Conservation (phyloP, 2,888 invertebrate genomes). For the Caenorhabditis macrosperma region DNA sequence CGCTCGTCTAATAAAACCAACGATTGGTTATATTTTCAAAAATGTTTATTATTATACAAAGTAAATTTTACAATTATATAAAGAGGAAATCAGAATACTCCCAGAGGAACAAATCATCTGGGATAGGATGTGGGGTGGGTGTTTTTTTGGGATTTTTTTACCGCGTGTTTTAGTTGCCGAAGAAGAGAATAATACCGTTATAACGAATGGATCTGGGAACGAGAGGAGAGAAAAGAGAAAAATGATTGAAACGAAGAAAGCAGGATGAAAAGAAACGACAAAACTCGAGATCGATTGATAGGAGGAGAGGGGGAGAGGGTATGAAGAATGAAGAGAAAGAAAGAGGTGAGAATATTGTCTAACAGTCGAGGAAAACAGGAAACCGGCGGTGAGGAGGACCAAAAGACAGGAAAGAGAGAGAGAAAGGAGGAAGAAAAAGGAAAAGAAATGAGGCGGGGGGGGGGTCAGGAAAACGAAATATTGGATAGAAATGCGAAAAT, state of each 20-base stretch:
- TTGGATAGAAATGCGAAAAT: slow-evolving; percentile 30
- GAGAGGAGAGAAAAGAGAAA: neutral
- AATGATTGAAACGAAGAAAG: neutral
- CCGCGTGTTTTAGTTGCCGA: slow-evolving; percentile 31
- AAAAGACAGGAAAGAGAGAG: slow-evolving; percentile 2
- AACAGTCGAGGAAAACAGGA: slow-evolving; percentile 8
- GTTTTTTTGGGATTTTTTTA: slow-evolving; percentile 37
- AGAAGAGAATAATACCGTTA: slow-evolving; percentile 21
- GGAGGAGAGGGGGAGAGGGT: neutral
- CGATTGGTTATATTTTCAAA: neutral
- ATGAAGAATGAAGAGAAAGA: neutral
- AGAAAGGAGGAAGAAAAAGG: neutral
- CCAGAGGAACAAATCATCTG: neutral
- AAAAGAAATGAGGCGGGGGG: neutral
- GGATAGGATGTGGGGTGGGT: neutral
- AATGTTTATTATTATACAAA: slow-evolving; percentile 35
- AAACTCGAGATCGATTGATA: slow-evolving; percentile 13
- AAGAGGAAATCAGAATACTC: slow-evolving; percentile 4
- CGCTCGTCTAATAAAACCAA: neutral
- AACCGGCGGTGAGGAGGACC: slow-evolving; percentile 24
- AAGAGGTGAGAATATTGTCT: slow-evolving; percentile 23
- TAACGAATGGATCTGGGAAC: slow-evolving; percentile 15
- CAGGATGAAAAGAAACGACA: slow-evolving; percentile 10
- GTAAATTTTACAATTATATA: slow-evolving; percentile 25
- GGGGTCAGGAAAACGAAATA: slow-evolving; percentile 18